Percentiles rank a stretch among this genome's conserved stretches.
Conservation (phyloP, 1,140 invertebrate species). For the Onthophagus taurus region DNA sequence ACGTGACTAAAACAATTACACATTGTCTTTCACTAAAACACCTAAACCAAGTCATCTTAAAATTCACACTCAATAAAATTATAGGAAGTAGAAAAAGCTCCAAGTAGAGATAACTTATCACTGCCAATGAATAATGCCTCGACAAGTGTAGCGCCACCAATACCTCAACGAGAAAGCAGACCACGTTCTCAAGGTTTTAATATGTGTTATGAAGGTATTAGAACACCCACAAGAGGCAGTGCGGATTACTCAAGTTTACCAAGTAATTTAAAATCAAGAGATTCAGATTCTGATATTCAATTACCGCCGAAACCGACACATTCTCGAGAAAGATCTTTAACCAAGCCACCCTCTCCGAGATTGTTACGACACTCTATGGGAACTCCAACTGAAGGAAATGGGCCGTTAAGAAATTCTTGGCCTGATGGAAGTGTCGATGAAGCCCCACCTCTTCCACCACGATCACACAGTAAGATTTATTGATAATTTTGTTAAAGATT, state of each 20-base stretch:
- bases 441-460: conserved; percentile 50
- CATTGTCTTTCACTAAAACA: no score
- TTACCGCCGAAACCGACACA: conserved; percentile 46
- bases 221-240: conserved; percentile 35
- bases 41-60: no score
- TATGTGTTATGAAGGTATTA: conserved; percentile 21
- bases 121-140: conserved; percentile 28
- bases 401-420: conserved; percentile 47
- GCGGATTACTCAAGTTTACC: conserved; percentile 38
- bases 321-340: conserved; percentile 42
- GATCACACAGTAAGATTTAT: conserved; percentile 48
- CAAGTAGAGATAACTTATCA: conserved; percentile 32
- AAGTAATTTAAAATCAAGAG: conserved; percentile 32
- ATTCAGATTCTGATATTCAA: conserved; percentile 33
- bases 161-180: conserved; percentile 46
- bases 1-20: no score
- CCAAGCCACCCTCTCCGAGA: conserved; percentile 50
- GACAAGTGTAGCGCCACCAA: conserved; percentile 42
- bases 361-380: conserved; percentile 44
- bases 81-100: conserved; percentile 8
- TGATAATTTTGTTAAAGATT: conserved; percentile 2
- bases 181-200: conserved; percentile 48
- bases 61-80: no score
- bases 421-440: conserved; percentile 45
- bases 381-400: conserved; percentile 39